phyloP scores from a whole-genome alignment of 2,888 invertebrate species.

The Tanaodytes sp. region DNA sequence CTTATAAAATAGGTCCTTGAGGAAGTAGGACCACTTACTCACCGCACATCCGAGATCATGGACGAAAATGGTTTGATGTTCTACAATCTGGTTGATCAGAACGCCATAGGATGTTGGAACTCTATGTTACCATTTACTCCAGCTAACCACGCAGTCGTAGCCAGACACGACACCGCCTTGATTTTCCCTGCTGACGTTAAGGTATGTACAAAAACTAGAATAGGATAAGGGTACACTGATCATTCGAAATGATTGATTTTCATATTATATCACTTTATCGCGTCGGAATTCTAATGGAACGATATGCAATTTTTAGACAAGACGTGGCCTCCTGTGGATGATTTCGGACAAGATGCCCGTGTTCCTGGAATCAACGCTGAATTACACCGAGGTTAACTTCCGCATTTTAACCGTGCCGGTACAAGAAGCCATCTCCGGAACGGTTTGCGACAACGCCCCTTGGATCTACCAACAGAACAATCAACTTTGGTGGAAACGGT shows the following conservation, averaged over 20 bases:
- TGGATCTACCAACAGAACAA: constrained; percentile 62
- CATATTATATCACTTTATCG: constrained; percentile 30
- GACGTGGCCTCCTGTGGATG: constrained; percentile 82
- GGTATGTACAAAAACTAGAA: constrained; percentile 75
- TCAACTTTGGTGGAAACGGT: constrained; percentile 65
- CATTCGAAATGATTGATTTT: neutral
- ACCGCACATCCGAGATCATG: constrained; percentile 84
- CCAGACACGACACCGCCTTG: constrained; percentile 83
- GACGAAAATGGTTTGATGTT: constrained; percentile 84
- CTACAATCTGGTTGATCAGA: constrained; percentile 85
- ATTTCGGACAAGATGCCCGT: constrained; percentile 88
- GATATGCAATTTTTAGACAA: too few relatives aligned
- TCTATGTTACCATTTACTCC: constrained; percentile 79
- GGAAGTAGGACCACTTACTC: constrained; percentile 79
- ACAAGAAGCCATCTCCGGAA: constrained; percentile 79
- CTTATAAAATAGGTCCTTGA: constrained; percentile 72
- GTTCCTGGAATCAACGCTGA: constrained; percentile 80
- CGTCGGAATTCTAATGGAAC: neutral
- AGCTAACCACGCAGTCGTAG: constrained; percentile 80
- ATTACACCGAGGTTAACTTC: constrained; percentile 85
- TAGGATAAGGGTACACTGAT: neutral
- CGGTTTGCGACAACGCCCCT: constrained; percentile 78
- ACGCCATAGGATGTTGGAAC: constrained; percentile 89
- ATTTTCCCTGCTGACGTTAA: constrained; percentile 88
- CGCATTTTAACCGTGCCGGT: constrained; percentile 82